Evolutionary conservation across 2,113 vertebrate genomes (phyloP), one percentile per base, ranked within the genome.

Genomic region (western clawed frog (Xenopus tropicalis)): DNA sequence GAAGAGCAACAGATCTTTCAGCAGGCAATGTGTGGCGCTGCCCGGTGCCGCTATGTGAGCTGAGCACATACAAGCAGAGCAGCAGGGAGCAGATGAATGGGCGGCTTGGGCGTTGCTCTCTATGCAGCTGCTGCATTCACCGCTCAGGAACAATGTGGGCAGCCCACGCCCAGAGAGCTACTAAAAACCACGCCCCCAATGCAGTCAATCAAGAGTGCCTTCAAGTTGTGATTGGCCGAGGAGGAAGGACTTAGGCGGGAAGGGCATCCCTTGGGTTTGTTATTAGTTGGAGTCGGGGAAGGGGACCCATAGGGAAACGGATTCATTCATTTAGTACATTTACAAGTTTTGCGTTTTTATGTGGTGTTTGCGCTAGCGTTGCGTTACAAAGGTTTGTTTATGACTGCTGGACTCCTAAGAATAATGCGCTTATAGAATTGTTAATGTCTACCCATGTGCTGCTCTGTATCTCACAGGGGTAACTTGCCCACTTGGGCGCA

Each of bases 61-160:
- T 1, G 6, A 43, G 20, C 25, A 64, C 64, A 61, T 67, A 8
- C 48, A 52, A 37, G n/a, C 23, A 44, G 63, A 57, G 72, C 71
- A 68, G 64, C 72, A 67, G 72, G 3, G 52, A 59, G 56, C 63
- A 48, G 57, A 74, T 74, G 72, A 68, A 74, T 74, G 72, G 72
- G 56, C 17, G n/a, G 51, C 16, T 57, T 61, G 65, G 65, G 65
- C 57, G 72, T 68, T 52, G 65, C 65, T 74, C 20, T 74, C 56
- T 67, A 48, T 65, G 62, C 62, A 65, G 65, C 66, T 46, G 65
- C 67, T 58, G 65, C 67, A 66, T 66, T 67, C 21, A 51, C 51
- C 24, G 71, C 72, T 62, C 65, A 61, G 72, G 56, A 74, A 74
- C 72, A 74, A 74, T 74, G 72, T 74, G 72, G 61, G 72, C 72